Evolutionary conservation across 2,797 vertebrate species (phyloP).

Genomic region (Acanthiza pusilla): DNA sequence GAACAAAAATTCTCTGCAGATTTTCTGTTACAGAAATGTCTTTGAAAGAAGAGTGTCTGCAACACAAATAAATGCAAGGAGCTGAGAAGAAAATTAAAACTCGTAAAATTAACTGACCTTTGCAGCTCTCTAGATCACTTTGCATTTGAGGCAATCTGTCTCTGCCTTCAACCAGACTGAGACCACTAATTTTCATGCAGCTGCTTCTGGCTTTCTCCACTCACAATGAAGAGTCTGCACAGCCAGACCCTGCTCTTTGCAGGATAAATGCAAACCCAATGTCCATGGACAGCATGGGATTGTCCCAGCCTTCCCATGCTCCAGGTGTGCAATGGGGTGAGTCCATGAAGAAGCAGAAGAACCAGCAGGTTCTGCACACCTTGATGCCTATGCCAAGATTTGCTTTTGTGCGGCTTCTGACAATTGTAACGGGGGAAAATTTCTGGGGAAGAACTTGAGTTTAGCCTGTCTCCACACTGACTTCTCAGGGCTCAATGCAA

Average conservation of each 20-base stretch:
- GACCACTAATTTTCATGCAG: neutral
- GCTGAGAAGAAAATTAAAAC: neutral
- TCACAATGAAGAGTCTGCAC: neutral
- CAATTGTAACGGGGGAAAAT: neutral
- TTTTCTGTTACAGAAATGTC: neutral
- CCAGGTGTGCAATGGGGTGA: neutral
- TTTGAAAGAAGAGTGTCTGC: neutral
- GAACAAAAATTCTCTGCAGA: neutral
- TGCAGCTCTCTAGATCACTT: neutral
- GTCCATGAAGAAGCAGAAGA: neutral
- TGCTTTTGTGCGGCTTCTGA: neutral
- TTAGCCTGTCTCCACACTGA: neutral
- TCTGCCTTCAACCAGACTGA: neutral
- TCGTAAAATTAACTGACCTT: neutral
- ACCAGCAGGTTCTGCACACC: neutral
- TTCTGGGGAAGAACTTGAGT: neutral
- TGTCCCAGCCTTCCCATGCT: neutral
- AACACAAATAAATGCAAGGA: neutral
- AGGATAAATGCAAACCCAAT: neutral
- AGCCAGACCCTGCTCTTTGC: neutral
- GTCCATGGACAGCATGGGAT: neutral
- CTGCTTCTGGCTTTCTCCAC: neutral
- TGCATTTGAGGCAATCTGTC: neutral
- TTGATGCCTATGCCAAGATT: neutral
- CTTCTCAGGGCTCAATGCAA: neutral